phyloP scores from a whole-genome alignment of 1,140 invertebrate genomes.

The Metaphire vulgaris region DNA sequence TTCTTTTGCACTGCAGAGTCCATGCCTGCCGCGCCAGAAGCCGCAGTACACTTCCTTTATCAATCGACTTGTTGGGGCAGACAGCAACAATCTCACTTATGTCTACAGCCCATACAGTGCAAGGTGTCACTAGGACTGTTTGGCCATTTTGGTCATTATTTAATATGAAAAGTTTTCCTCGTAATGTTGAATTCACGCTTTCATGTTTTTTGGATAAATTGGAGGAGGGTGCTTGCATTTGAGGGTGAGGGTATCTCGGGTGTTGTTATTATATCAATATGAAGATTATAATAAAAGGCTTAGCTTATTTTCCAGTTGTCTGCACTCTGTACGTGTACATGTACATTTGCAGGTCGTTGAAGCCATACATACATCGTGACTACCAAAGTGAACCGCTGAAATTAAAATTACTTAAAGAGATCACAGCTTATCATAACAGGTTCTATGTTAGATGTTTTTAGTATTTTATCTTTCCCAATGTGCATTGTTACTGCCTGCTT shows the following conservation, averaged over 20 bases:
- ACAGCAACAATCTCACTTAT: neutral
- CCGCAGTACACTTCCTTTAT: neutral
- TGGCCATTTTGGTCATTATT: too few relatives aligned
- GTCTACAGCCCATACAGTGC: neutral
- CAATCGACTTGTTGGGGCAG: neutral
- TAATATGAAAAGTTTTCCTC: too few relatives aligned
- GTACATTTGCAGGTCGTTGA: slow-evolving; percentile 62
- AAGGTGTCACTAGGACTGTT: too few relatives aligned
- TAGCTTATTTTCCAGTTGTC: too few relatives aligned
- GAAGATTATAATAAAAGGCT: too few relatives aligned
- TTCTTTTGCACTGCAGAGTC: neutral
- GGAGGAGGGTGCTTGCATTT: too few relatives aligned
- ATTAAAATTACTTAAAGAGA: slow-evolving; percentile 65
- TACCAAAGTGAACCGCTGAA: slow-evolving; percentile 60
- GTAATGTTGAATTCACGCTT: too few relatives aligned
- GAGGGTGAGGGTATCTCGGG: too few relatives aligned
- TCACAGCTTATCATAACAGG: slow-evolving; percentile 60
- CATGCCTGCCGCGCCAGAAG: neutral
- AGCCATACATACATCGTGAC: slow-evolving; percentile 72
- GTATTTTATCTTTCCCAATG: neutral
- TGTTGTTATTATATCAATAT: too few relatives aligned
- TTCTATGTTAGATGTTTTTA: slow-evolving; percentile 15
- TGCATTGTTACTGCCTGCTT: neutral
- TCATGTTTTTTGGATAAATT: too few relatives aligned
- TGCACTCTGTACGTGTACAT: too few relatives aligned